Evolutionary conservation across 2,113 vertebrate genomes (phyloP).

Genomic region (Terrapene triunguis): DNA sequence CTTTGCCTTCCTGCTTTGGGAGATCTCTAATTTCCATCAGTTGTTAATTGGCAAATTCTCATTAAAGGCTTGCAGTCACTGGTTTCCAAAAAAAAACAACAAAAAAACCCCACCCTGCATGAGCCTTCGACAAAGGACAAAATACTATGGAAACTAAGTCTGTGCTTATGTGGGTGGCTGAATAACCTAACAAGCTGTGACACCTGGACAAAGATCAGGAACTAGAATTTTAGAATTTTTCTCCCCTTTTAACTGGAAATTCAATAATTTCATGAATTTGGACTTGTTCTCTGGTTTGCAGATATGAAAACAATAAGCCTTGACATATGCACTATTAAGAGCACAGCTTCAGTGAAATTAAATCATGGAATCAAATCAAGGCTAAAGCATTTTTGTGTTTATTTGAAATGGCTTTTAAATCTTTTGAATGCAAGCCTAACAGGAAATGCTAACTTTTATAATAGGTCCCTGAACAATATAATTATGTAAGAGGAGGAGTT

Average conservation of each 20-base stretch:
- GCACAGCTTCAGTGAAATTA: background rate
- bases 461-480: background rate
- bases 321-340: background rate
- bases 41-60: background rate
- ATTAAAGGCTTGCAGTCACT: background rate
- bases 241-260: background rate
- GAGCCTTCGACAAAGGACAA: background rate
- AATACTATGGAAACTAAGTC: background rate
- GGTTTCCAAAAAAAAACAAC: background rate
- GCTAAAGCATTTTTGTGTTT: background rate
- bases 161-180: background rate
- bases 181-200: background rate
- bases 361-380: constrained; percentile 9
- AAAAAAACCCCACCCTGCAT: no score
- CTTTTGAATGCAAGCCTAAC: background rate
- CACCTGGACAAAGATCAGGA: background rate
- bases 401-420: background rate
- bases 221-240: background rate
- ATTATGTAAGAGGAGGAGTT: background rate
- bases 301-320: background rate
- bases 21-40: background rate
- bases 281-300: background rate
- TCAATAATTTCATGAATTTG: background rate
- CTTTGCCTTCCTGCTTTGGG: background rate
- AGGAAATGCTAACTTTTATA: background rate